Conservation (phyloP, 2,888 invertebrate genomes). For the Odontothrips loti region DNA sequence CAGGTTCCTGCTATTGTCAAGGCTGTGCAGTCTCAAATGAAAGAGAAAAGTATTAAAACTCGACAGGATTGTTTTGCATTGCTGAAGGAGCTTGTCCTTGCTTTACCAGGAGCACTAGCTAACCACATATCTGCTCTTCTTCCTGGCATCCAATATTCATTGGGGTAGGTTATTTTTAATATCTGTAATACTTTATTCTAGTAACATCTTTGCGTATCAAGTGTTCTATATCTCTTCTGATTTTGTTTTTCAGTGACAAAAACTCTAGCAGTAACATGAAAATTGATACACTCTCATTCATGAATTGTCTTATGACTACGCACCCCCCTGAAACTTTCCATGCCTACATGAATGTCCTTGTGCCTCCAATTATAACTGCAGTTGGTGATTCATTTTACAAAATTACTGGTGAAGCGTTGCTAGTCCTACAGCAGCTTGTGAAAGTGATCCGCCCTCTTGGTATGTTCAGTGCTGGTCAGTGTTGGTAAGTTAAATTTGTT, state of each 20-base stretch:
- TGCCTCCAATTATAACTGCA: conserved; percentile 81
- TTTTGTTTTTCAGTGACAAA: conserved; percentile 62
- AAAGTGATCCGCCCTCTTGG: conserved; percentile 87
- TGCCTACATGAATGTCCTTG: conserved; percentile 68
- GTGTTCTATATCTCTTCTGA: conserved; percentile 29
- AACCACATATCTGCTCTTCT: conserved; percentile 79
- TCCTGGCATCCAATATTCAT: conserved; percentile 62
- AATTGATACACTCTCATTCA: conserved; percentile 91
- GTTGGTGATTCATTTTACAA: conserved; percentile 97
- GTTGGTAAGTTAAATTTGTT: background rate
- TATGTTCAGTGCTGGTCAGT: conserved; percentile 2
- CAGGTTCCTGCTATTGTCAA: conserved; percentile 76
- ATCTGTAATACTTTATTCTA: background rate
- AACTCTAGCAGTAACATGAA: conserved; percentile 96
- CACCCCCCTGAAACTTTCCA: conserved; percentile 78
- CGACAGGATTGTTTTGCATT: conserved; percentile 89
- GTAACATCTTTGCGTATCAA: background rate
- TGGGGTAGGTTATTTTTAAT: conserved; percentile 34
- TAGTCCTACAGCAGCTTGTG: conserved; percentile 89
- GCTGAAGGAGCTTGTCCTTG: conserved; percentile 82
- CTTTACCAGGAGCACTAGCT: conserved; percentile 82
- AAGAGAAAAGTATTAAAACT: conserved; percentile 79
- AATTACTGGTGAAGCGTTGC: conserved; percentile 92
- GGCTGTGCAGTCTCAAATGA: conserved; percentile 82
- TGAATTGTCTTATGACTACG: conserved; percentile 75